These are phyloP conservation scores for Galeopterus variegatus DNA, from an alignment of 2,113 vertebrate genomes.

Conservation along the genomic window DNA sequence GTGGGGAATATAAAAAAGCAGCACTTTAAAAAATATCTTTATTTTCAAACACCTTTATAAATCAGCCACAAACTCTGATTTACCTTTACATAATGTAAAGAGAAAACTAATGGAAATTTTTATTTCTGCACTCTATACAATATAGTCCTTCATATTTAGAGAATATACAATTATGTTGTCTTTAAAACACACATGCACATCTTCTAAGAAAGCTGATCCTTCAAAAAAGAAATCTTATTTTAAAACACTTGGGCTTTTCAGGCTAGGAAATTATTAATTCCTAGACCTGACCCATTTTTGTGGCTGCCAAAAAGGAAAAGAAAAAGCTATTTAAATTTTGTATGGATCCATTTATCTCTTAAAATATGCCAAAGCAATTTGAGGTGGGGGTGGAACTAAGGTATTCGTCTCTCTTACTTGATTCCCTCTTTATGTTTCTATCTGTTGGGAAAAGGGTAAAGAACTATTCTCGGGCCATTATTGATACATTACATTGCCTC, in stretches of 20 bases:
- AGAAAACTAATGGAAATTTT: conserved; percentile 53
- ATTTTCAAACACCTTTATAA: not conserved
- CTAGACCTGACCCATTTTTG: conserved; percentile 90
- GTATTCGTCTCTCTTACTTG: conserved; percentile 87
- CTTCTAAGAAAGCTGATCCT: conserved; percentile 87
- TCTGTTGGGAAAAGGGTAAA: conserved; percentile 81
- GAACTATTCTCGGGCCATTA: conserved; percentile 82
- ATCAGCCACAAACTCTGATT: not conserved
- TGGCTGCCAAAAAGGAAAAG: conserved; percentile 88
- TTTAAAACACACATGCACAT: conserved; percentile 34
- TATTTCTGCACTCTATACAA: conserved; percentile 42
- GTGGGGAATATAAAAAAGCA: conserved; percentile 14
- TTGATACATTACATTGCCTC: conserved; percentile 81
- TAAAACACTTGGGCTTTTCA: conserved; percentile 87
- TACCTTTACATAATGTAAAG: conserved; percentile 59
- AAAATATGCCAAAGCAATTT: conserved; percentile 89
- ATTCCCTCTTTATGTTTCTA: conserved; percentile 86
- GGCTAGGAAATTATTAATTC: conserved; percentile 90
- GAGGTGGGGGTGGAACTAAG: conserved; percentile 85
- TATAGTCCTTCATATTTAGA: not conserved
- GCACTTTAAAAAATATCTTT: not conserved
- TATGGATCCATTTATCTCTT: conserved; percentile 88
- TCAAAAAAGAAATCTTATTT: conserved; percentile 82
- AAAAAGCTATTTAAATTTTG: conserved; percentile 89
- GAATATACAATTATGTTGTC: conserved; percentile 14